Percentiles rank a stretch among this genome's conserved stretches.
These are phyloP conservation scores for Ophion obscuratus DNA, from an alignment of 2,888 invertebrate species.

Conservation along the genomic window DNA sequence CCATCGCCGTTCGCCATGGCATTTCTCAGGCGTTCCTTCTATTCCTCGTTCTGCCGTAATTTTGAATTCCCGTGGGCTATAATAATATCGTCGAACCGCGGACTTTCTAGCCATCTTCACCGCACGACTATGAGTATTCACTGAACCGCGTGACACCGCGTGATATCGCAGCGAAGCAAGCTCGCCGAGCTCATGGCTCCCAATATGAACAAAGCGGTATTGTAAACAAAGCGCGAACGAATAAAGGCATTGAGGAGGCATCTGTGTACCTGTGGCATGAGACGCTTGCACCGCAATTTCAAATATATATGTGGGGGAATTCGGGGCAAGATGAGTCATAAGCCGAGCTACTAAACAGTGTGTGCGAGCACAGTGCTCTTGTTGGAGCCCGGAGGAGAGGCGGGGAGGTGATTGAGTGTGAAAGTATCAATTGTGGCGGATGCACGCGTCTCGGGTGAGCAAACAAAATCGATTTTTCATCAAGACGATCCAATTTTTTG, in stretches of 20 bases:
- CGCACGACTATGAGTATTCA: background rate
- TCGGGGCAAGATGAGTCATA: too few species aligned
- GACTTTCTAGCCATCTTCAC: background rate
- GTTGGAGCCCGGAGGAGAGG: too few species aligned
- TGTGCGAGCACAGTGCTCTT: too few species aligned
- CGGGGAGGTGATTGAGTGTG: too few species aligned
- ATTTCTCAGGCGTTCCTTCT: background rate
- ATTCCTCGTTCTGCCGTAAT: background rate
- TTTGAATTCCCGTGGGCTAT: background rate
- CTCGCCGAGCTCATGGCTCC: background rate
- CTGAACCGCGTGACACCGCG: background rate
- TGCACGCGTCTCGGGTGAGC: too few species aligned
- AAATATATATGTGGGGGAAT: too few species aligned
- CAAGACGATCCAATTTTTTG: too few species aligned
- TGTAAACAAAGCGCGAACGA: background rate
- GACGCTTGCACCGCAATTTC: background rate
- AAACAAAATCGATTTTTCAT: too few species aligned
- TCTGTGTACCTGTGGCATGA: background rate
- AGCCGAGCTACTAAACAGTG: too few species aligned
- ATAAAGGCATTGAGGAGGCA: background rate
- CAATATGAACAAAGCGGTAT: background rate
- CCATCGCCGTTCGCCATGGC: background rate
- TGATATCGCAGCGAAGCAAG: background rate
- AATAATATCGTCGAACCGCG: background rate
- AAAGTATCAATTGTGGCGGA: too few species aligned